Percentiles rank a stretch among this genome's conserved stretches.
These are phyloP conservation scores for Archaeoteleia sp. DNA, from an alignment of 2,888 invertebrate genomes.

Conservation along the genomic window DNA sequence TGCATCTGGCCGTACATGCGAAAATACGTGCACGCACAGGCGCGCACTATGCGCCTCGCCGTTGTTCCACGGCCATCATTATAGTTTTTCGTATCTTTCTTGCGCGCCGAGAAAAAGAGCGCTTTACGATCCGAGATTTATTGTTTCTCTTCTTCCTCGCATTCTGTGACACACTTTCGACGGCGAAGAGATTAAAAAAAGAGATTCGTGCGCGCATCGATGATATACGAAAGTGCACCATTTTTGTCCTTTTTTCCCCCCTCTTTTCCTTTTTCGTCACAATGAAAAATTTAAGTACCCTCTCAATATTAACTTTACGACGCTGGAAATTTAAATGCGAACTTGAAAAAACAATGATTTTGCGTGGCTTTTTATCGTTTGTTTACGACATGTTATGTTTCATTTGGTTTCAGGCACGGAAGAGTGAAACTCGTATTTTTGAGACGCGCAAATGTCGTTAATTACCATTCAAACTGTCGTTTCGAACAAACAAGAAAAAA, in stretches of 20 bases:
- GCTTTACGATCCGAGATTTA: conserved; percentile 35
- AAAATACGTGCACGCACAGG: too few relatives aligned
- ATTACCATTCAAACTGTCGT: too few relatives aligned
- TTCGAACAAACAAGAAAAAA: too few relatives aligned
- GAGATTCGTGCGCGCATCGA: conserved; percentile 5
- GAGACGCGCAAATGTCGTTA: too few relatives aligned
- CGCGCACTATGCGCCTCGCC: too few relatives aligned
- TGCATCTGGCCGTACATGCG: too few relatives aligned
- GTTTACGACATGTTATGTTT: conserved; percentile 30
- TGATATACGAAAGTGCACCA: conserved; percentile 18
- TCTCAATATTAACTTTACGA: conserved; percentile 28
- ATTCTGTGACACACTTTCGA: conserved; percentile 21
- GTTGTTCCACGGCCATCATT: too few relatives aligned
- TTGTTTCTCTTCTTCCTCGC: conserved; percentile 17
- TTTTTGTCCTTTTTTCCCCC: conserved; percentile 12
- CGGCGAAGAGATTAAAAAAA: conserved; percentile 5
- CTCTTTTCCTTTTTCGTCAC: conserved; percentile 12
- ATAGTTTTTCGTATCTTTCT: too few relatives aligned
- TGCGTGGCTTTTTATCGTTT: conserved; percentile 29
- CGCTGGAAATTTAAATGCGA: conserved; percentile 32
- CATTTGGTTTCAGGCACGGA: too few relatives aligned
- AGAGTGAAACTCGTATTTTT: too few relatives aligned
- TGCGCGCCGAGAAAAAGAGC: too few relatives aligned
- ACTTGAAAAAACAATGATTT: conserved; percentile 40
- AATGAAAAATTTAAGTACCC: conserved; percentile 30